phyloP scores from a whole-genome alignment of 2,888 invertebrate genomes.

The Pedicia rivosa region DNA sequence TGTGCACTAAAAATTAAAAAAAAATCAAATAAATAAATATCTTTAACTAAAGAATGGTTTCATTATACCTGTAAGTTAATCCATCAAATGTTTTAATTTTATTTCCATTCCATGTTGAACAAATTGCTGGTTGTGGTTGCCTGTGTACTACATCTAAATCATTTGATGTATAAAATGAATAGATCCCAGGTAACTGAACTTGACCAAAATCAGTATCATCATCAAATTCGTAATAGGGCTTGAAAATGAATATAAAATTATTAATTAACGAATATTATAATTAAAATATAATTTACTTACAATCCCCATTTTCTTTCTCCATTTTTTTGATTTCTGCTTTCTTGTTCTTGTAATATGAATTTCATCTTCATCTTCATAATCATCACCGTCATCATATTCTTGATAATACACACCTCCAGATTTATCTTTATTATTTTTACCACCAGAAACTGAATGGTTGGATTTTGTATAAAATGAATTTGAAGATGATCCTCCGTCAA shows the following conservation, averaged over 20 bases:
- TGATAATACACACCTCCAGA: conserved; percentile 3
- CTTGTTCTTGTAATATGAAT: too few species aligned
- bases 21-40: conserved; percentile 6
- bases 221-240: conserved; percentile 6
- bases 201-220: conserved; percentile 7
- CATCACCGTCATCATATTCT: conserved; percentile 6
- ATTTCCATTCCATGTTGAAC: conserved; percentile 64
- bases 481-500: too few species aligned
- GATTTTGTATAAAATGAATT: too few species aligned
- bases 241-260: not conserved
- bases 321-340: not conserved
- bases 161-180: conserved; percentile 21
- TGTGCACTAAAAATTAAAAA: conserved; percentile 51
- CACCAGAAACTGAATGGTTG: not conserved
- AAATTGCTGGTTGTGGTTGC: conserved; percentile 46
- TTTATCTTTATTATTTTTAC: not conserved
- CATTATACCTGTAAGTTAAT: conserved; percentile 47
- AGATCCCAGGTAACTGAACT: conserved; percentile 11
- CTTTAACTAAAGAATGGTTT: conserved; percentile 1
- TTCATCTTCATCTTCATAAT: conserved; percentile 5
- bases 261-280: not conserved
- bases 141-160: conserved; percentile 16
- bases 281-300: not conserved
- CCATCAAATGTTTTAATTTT: conserved; percentile 82
- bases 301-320: not conserved